Conservation (phyloP, 2,888 invertebrate species). For the Acronicta aceris region DNA sequence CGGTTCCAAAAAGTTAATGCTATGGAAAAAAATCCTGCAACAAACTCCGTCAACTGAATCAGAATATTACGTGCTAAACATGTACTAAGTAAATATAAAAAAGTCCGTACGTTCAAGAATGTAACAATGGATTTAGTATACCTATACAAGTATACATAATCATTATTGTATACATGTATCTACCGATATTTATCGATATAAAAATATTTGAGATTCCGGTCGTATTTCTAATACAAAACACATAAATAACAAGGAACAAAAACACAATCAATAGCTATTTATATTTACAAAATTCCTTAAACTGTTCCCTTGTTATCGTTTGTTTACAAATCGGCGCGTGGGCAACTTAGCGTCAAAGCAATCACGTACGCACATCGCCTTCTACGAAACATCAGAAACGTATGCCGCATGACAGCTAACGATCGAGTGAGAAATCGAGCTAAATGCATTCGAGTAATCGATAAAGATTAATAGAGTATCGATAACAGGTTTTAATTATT, state of each 20-base stretch:
- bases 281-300: slow-evolving; percentile 47
- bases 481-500: neutral
- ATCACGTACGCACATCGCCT: slow-evolving; percentile 52
- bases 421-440: slow-evolving; percentile 16
- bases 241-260: slow-evolving; percentile 4
- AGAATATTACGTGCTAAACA: too few species aligned
- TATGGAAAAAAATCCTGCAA: too few species aligned
- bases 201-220: neutral
- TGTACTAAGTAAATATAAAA: too few species aligned
- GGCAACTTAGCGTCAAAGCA: slow-evolving; percentile 44
- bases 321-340: slow-evolving; percentile 53
- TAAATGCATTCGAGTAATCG: slow-evolving; percentile 16
- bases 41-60: too few species aligned
- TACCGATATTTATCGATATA: neutral
- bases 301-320: slow-evolving; percentile 35
- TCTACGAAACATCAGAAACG: slow-evolving; percentile 46
- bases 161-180: too few species aligned
- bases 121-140: too few species aligned
- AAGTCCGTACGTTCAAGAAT: too few species aligned
- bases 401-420: slow-evolving; percentile 17
- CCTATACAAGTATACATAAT: too few species aligned
- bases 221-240: neutral
- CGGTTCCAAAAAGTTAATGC: too few species aligned
- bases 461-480: neutral
- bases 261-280: slow-evolving; percentile 22